A percentile compares a stretch with the other conserved stretches of the same genome.
Conservation (phyloP, 1,140 invertebrate species). For the Apolygus lucorum region DNA sequence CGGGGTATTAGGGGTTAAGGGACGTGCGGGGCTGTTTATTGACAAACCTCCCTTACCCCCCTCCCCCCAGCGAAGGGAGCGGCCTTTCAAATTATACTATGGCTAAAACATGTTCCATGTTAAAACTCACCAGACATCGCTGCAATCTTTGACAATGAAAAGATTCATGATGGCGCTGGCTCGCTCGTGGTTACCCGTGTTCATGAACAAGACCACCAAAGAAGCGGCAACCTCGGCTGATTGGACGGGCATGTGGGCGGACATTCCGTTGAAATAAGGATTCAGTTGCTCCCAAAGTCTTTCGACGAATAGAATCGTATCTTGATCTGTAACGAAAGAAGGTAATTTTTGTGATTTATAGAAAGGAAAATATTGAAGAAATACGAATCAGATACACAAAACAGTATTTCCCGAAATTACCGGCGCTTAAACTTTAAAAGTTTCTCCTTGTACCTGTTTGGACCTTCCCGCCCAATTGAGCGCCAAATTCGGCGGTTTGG, state of each 20-base stretch:
- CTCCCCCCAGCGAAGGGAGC: too few relatives aligned
- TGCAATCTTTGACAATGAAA: conserved; percentile 6
- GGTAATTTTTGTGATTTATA: not conserved
- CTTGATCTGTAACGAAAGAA: conserved; percentile 18
- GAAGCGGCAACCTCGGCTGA: not conserved
- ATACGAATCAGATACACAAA: not conserved
- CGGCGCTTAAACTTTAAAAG: too few relatives aligned
- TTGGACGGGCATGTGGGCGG: not conserved
- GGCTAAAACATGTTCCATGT: too few relatives aligned
- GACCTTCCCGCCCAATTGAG: too few relatives aligned
- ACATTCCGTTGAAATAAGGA: conserved; percentile 1
- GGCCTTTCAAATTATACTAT: too few relatives aligned
- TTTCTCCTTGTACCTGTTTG: too few relatives aligned
- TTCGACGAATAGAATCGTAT: conserved; percentile 13
- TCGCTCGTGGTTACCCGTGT: conserved; percentile 4
- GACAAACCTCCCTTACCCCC: too few relatives aligned
- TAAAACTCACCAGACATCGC: conserved; percentile 6
- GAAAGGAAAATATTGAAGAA: not conserved
- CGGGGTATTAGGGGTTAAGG: too few relatives aligned
- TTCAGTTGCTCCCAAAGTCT: conserved; percentile 5
- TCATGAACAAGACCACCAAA: not conserved
- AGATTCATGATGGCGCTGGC: not conserved
- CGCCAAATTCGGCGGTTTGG: too few relatives aligned
- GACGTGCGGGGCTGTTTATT: too few relatives aligned
- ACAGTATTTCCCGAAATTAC: not conserved